Percentiles rank a stretch among this genome's conserved stretches.
These are phyloP conservation scores for Lepidothrix coronata DNA, from an alignment of 2,113 vertebrate genomes.

Conservation along the genomic window DNA sequence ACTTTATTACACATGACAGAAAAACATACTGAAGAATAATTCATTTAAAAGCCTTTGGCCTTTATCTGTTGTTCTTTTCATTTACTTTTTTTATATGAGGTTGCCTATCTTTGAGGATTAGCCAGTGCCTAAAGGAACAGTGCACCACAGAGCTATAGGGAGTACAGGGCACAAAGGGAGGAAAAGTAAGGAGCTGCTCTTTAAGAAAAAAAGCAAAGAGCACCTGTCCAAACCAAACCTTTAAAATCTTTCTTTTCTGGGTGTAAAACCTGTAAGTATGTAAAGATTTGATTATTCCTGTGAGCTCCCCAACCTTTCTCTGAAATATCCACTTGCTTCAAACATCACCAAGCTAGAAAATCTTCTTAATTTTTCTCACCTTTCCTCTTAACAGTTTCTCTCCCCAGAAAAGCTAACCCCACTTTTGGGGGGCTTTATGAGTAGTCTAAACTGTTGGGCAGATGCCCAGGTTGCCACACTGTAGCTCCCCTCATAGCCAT, in stretches of 20 bases:
- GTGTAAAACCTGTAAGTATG: not conserved
- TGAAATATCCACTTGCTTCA: not conserved
- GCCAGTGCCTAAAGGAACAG: not conserved
- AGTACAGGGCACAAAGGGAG: not conserved
- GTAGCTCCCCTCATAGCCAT: not conserved
- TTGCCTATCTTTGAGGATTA: not conserved
- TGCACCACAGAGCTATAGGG: not conserved
- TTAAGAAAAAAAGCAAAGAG: not conserved
- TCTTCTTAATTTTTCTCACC: not conserved
- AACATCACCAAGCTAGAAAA: not conserved
- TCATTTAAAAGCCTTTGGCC: slow-evolving; percentile 15
- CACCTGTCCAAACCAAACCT: not conserved
- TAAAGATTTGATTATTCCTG: not conserved
- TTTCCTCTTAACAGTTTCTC: not conserved
- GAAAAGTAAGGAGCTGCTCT: not conserved
- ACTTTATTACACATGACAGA: slow-evolving; percentile 42
- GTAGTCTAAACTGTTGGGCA: not conserved
- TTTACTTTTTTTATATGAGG: not conserved
- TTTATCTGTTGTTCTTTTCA: slow-evolving; percentile 26
- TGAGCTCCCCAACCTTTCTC: not conserved
- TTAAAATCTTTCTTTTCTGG: not conserved
- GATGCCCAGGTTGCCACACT: not conserved
- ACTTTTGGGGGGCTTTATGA: not conserved
- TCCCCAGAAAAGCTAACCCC: not conserved
- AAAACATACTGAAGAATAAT: slow-evolving; percentile 37